Percentiles rank a stretch among this genome's conserved stretches.
Evolutionary conservation across 2,797 vertebrate genomes (phyloP).

Genomic region (Chanos chanos): DNA sequence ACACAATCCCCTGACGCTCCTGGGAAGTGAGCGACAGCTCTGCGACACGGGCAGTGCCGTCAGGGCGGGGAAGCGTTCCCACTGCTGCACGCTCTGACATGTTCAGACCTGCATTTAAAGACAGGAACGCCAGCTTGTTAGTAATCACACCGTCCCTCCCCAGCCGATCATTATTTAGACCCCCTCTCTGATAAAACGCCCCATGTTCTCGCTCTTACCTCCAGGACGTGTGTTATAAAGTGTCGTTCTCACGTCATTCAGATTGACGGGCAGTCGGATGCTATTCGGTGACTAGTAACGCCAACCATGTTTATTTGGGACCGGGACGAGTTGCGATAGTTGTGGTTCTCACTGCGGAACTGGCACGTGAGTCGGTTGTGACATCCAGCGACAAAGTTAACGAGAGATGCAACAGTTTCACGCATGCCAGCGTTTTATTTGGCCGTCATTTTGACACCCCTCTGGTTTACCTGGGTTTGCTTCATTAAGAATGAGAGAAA

Average conservation of each 20-base stretch:
- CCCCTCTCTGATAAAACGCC: slow-evolving; percentile 27
- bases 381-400: too few species aligned
- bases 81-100: slow-evolving; percentile 71
- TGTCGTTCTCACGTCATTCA: slow-evolving; percentile 47
- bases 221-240: too few species aligned
- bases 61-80: slow-evolving; percentile 62
- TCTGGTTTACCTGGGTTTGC: too few species aligned
- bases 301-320: slow-evolving; percentile 22
- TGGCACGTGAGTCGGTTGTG: too few species aligned
- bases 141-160: slow-evolving; percentile 34
- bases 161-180: slow-evolving; percentile 45
- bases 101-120: slow-evolving; percentile 53
- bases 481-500: too few species aligned
- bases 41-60: slow-evolving; percentile 77
- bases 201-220: slow-evolving; percentile 41
- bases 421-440: too few species aligned
- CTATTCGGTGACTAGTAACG: slow-evolving; percentile 29
- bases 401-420: too few species aligned
- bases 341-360: slow-evolving; percentile 15
- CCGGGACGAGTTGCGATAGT: neutral
- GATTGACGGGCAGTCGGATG: slow-evolving; percentile 44
- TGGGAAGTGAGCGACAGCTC: slow-evolving; percentile 62
- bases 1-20: slow-evolving; percentile 62
- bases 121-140: slow-evolving; percentile 50
- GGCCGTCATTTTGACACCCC: too few species aligned